Evolutionary conservation across 2,888 invertebrate species (phyloP), one percentile per base, ranked within the genome.

Genomic region (Gastrophysa polygoni): DNA sequence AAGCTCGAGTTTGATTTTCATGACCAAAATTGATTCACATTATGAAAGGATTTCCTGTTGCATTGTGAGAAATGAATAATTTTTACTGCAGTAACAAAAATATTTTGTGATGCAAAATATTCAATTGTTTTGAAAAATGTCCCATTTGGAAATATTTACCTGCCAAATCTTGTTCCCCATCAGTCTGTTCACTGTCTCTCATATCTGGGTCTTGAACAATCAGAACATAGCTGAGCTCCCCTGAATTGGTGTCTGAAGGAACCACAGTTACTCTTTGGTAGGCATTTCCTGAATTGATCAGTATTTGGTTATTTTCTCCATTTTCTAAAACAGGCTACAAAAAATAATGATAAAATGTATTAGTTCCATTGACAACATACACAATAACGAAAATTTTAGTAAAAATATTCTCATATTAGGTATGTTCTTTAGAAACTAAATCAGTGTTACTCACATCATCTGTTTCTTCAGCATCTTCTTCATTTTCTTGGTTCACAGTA

Each of bases 191-290:
- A 14, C 79, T 80, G 58, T 83, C 85, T 32, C 80, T 82, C 38
- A 83, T 75, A 68, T 83, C 84, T 28, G 84, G 84, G 57, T 85
- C 84, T 74, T 91, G 91, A 10, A 95, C 92, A 59, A 95, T 93
- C 11, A 95, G 85, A 0, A 96, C 92, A 76, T 95, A 95, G 82
- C 92, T 93, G 32, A 95, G 88, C 82, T 95, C 94, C 0, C 91
- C 91, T 21, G 88, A 86, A 71, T 87, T 87, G 0, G 86, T 85
- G 67, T 92, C 91, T 0, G 93, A 89, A 0, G 94, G 94, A 51
- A 95, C 89, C 66, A 95, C 87, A 0, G 94, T 93, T 0, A 95
- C 91, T 0, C 93, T 90, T 81, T 93, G 93, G 80, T 87, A 93
- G 1, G 86, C 84, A 69, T 89, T 89, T 5, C 85, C 85, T 17